Base-by-base conservation (phyloP, 2,797 vertebrate genomes). In the Premnoplex brunnescens region DNA sequence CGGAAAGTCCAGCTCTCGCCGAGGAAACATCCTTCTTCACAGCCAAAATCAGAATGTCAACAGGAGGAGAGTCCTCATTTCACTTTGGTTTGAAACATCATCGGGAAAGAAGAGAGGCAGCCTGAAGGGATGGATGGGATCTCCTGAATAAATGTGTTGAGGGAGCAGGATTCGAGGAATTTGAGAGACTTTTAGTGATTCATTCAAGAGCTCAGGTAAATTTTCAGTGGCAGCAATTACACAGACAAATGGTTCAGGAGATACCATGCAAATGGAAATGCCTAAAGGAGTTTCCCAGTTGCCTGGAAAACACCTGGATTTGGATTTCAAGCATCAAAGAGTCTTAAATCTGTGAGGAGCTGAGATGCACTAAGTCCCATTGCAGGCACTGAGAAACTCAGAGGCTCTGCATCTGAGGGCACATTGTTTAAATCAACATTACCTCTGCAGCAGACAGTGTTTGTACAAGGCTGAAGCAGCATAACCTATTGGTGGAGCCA, bases 141-240 rank as follows among this genome's bases (percentile, higher is more conserved):
- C 9, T 37, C 58, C 90, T 72, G 30, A 74, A 62, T 17, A 36
- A 80, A 59, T 10, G 7, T 30, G 23, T 7, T 59, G 46, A 75
- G 46, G 32, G 48, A 76, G 21, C 9, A 18, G 20, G 36, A 79
- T n/a, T 34, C 0, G 1, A 64, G 86, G 86, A 72, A 64, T 77
- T 39, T 22, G 27, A 48, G 22, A 0, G 0, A 15, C 18, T 49
- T 41, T 39, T 24, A 60, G 7, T 0, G 0, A 20, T 79, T 87
- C 39, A 10, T 56, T 73, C 67, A 60, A 32, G 14, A 63, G 14
- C 26, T 76, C 5, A 2, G 67, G 58, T 56, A 67, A 52, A 77
- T 79, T 44, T 28, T 69, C 30, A 32, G 1, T 41, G 37, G 34
- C 52, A 73, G 46, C 27, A 43, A 48, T n/a, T 7, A 15, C 68